Conservation (phyloP, 2,888 invertebrate genomes). For the Tetheella fluctuosa region DNA sequence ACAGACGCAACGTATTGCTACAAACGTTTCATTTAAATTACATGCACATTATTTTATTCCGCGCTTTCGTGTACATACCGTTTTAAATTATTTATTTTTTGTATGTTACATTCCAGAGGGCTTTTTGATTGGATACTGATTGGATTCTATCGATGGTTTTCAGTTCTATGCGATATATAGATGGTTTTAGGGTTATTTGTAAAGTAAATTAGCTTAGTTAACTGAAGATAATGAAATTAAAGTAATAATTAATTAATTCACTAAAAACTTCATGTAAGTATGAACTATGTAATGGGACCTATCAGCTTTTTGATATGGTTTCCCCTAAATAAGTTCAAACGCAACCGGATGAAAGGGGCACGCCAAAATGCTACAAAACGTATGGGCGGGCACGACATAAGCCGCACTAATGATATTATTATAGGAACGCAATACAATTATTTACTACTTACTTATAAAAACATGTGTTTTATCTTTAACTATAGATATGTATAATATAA, state of each 20-base stretch:
- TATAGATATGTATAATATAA: too few relatives aligned
- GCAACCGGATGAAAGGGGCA: constrained; percentile 59
- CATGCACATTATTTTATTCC: constrained; percentile 43
- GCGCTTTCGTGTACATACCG: constrained; percentile 21
- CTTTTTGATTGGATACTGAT: neutral
- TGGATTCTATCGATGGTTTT: too few relatives aligned
- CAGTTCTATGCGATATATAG: too few relatives aligned
- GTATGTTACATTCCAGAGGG: neutral
- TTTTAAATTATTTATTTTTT: constrained; percentile 15
- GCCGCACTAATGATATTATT: constrained; percentile 70
- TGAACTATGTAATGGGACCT: constrained; percentile 9
- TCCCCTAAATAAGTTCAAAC: constrained; percentile 45
- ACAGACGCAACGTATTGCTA: constrained; percentile 50
- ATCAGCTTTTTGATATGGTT: constrained; percentile 23
- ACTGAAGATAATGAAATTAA: neutral
- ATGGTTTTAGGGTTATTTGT: neutral
- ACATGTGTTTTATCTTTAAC: too few relatives aligned
- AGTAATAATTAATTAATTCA: neutral
- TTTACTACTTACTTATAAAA: constrained; percentile 14
- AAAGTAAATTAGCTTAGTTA: neutral
- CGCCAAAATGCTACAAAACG: constrained; percentile 72
- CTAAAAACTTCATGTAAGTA: neutral
- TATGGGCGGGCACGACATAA: constrained; percentile 69
- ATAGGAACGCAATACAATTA: constrained; percentile 45
- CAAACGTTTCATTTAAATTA: constrained; percentile 51